phyloP scores from a whole-genome alignment of 2,888 invertebrate species.

The Dinocampus coccinellae region DNA sequence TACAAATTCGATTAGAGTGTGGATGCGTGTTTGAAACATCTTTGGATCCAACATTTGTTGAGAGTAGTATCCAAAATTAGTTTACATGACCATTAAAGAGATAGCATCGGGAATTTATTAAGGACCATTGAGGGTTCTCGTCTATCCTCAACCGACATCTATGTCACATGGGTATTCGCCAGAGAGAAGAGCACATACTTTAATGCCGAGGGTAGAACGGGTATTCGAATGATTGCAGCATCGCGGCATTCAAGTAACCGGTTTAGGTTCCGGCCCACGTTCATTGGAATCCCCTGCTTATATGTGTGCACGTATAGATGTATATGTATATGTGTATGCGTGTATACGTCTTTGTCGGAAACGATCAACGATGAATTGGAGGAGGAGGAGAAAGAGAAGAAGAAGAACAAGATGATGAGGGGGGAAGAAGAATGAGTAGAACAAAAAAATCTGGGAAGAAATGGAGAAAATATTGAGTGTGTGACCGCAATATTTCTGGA shows the following conservation, averaged over 20 bases:
- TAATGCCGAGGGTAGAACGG: conserved; percentile 14
- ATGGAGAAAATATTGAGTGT: conserved; percentile 7
- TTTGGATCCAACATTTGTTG: conserved; percentile 27
- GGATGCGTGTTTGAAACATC: conserved; percentile 27
- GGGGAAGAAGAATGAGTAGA: background rate
- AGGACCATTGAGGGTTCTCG: conserved; percentile 24
- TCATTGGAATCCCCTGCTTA: conserved; percentile 24
- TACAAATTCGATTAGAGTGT: conserved; percentile 1
- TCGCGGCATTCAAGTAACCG: conserved; percentile 33
- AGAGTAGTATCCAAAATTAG: conserved; percentile 35
- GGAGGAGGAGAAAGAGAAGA: background rate
- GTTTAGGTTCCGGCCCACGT: conserved; percentile 31
- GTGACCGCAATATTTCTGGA: conserved; percentile 25
- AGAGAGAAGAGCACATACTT: conserved; percentile 24
- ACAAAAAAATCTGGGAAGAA: background rate
- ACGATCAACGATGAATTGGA: conserved; percentile 30
- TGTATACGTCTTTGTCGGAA: conserved; percentile 30
- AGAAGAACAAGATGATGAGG: background rate
- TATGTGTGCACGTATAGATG: too few relatives aligned
- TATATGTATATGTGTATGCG: too few relatives aligned
- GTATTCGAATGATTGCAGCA: conserved; percentile 34
- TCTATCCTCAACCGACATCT: conserved; percentile 26
- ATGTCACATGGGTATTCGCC: conserved; percentile 30
- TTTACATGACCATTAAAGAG: conserved; percentile 38
- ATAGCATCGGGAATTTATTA: conserved; percentile 37